These are phyloP conservation scores for Drosophila virilis DNA, from an alignment of 1,140 invertebrate genomes.

Conservation along the genomic window DNA sequence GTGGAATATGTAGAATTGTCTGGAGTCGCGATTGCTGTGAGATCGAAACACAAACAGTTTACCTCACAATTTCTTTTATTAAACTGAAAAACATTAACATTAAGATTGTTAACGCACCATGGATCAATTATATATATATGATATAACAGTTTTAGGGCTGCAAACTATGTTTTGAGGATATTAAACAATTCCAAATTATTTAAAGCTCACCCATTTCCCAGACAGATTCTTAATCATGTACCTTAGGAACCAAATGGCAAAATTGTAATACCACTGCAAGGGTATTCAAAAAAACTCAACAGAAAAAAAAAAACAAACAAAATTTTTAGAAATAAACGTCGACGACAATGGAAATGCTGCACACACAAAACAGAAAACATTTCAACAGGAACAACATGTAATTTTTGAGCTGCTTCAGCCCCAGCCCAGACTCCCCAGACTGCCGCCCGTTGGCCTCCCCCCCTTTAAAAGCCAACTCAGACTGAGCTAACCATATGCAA, in stretches of 20 bases:
- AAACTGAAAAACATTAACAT: too few species aligned
- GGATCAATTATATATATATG: too few species aligned
- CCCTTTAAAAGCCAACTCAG: conserved; percentile 35
- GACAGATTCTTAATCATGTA: not conserved
- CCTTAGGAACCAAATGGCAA: not conserved
- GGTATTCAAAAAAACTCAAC: conserved; percentile 44
- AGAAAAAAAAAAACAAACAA: conserved; percentile 46
- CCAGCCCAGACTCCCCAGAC: conserved; percentile 28
- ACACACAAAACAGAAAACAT: conserved; percentile 72
- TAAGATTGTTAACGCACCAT: too few species aligned
- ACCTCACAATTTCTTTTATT: too few species aligned
- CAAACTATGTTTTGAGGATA: not conserved
- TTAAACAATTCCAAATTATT: not conserved
- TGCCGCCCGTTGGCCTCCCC: conserved; percentile 38
- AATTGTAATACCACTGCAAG: conserved; percentile 16
- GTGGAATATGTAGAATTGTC: too few species aligned
- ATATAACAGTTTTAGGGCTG: not conserved
- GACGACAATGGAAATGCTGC: conserved; percentile 75
- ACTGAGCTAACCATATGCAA: conserved; percentile 73
- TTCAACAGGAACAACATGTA: conserved; percentile 82
- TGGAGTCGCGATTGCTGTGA: too few species aligned
- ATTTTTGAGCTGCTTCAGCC: conserved; percentile 65
- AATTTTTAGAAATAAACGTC: conserved; percentile 75
- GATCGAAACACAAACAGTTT: too few species aligned
- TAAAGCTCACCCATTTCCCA: not conserved